A percentile compares a stretch with the other conserved stretches of the same genome.
These are phyloP conservation scores for Protonemura montana DNA, from an alignment of 2,888 invertebrate species.

Conservation along the genomic window DNA sequence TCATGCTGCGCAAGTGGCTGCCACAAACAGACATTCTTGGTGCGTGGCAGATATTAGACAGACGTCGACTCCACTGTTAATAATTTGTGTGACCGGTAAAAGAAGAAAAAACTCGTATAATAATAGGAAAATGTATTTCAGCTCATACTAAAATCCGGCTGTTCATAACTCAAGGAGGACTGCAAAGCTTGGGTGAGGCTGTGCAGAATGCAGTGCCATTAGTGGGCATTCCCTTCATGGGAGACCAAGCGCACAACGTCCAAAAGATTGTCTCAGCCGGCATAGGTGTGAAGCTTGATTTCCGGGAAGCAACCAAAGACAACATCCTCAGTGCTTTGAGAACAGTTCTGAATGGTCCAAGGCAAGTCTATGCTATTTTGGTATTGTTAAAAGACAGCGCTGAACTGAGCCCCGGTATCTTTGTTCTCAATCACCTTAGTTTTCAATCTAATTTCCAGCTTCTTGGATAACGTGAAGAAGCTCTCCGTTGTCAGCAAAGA, in stretches of 20 bases:
- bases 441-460: too few relatives aligned
- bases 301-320: not conserved
- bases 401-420: too few relatives aligned
- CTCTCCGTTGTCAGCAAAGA: conserved; percentile 46
- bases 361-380: not conserved
- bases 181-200: conserved; percentile 27
- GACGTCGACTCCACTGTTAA: too few relatives aligned
- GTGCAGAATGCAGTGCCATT: conserved; percentile 17
- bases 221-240: conserved; percentile 17
- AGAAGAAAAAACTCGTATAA: too few relatives aligned
- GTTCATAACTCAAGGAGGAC: conserved; percentile 33
- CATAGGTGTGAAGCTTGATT: conserved; percentile 13
- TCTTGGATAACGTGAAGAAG: not conserved
- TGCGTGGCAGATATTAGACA: conserved; percentile 47
- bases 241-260: conserved; percentile 7
- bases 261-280: not conserved
- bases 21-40: conserved; percentile 59
- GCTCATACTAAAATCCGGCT: conserved; percentile 12
- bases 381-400: too few relatives aligned
- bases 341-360: not conserved
- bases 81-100: too few relatives aligned
- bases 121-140: not conserved
- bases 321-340: not conserved
- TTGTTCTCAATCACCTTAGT: too few relatives aligned
- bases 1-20: conserved; percentile 60